Evolutionary conservation across 2,888 invertebrate species (phyloP), one percentile per base, ranked within the genome.

Genomic region (Heliconius ismenius): DNA sequence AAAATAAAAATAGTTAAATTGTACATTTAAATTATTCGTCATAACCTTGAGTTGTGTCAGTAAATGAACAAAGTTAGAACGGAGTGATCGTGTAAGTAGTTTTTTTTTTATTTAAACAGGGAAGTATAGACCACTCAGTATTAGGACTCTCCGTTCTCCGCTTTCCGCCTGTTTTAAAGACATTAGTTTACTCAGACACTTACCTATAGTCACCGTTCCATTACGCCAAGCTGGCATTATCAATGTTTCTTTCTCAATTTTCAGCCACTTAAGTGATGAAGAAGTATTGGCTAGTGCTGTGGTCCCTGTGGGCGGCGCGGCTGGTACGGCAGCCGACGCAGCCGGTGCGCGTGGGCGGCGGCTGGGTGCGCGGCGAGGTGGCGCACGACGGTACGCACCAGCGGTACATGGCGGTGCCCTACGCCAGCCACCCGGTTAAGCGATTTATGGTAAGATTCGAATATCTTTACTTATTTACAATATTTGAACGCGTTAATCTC

Each of bases 281-380:
- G 69, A 74, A 77, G 4, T 90, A 90, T 78, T 92, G 91, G 92
- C 11, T 90, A 79, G 87, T 93, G 79, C 81, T 93, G 77, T 91
- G 91, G 91, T 88, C 92, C 68, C 83, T 93, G 68, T 91, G 92
- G 91, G 89, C 89, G 15, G 88, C 86, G 1, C 85, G 91, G 63
- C 76, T 91, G 80, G 87, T 90, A 77, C 88, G 86, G n/a, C 92
- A 92, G 83, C 90, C 88, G 60, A 89, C 90, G 54, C 65, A 76
- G 26, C 82, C 84, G 67, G 81, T 92, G 79, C 84, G 82, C 9
- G 83, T 89, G 65, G 81, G 83, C 80, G 84, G 86, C n/a, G 92
- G 92, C 32, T 73, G 77, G 81, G 89, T 81, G 54, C 76, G 76
- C 7, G 81, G 81, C 1, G 78, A 68, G 24, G 79, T 92, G 9